These are phyloP conservation scores for Atopsyche davidsoni DNA, from an alignment of 1,140 invertebrate species.

Conservation along the genomic window DNA sequence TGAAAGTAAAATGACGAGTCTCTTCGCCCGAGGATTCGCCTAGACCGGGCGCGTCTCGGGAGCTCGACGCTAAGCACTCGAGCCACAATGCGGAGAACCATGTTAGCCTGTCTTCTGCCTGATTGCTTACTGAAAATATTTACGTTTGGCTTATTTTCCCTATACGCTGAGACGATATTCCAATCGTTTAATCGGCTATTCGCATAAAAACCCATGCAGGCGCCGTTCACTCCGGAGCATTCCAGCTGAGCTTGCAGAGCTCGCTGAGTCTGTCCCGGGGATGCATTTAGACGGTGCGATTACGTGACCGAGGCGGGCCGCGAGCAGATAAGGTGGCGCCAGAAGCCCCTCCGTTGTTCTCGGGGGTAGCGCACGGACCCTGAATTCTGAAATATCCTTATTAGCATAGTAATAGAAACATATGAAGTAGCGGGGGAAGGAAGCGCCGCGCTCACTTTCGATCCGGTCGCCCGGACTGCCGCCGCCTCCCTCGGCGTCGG, in stretches of 20 bases:
- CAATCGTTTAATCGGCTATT: background rate
- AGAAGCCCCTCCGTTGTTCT: slow-evolving; percentile 18
- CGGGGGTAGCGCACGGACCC: slow-evolving; percentile 11
- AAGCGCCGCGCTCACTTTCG: background rate
- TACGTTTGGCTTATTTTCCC: background rate
- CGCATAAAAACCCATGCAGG: slow-evolving; percentile 9
- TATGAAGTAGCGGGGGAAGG: slow-evolving; percentile 8
- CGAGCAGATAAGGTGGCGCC: slow-evolving; percentile 25
- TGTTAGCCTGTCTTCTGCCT: too few relatives aligned
- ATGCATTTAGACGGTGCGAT: slow-evolving; percentile 14
- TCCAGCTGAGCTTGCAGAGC: too few relatives aligned
- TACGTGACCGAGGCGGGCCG: slow-evolving; percentile 6
- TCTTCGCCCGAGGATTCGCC: too few relatives aligned
- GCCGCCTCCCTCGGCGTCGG: background rate
- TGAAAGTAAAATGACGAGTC: too few relatives aligned
- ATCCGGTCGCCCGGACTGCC: background rate
- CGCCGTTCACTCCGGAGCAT: slow-evolving; percentile 12
- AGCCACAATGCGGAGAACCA: too few relatives aligned
- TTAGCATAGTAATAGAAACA: slow-evolving; percentile 29
- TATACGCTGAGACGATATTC: too few relatives aligned
- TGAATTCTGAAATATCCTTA: slow-evolving; percentile 27
- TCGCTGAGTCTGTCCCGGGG: too few relatives aligned
- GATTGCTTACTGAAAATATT: too few relatives aligned
- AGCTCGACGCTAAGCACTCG: too few relatives aligned
- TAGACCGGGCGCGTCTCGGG: too few relatives aligned